Evolutionary conservation across 2,888 invertebrate species (phyloP).

Genomic region (Zeuzera pyrina): DNA sequence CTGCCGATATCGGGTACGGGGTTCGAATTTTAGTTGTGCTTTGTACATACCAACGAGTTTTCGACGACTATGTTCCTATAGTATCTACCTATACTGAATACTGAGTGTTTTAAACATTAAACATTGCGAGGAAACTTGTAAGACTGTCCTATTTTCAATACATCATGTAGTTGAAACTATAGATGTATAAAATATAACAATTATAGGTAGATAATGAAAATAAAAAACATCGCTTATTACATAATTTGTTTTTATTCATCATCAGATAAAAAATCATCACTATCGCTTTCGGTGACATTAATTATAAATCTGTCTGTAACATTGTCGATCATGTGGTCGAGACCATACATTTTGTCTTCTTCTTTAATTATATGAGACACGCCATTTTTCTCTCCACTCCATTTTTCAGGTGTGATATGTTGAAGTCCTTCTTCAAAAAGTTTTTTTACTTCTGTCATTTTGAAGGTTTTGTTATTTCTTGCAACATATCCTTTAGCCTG

Average conservation of each 20-base stretch:
- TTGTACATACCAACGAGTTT: constrained; percentile 14
- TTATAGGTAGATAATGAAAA: constrained; percentile 12
- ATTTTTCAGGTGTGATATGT: constrained; percentile 12
- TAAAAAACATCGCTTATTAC: constrained; percentile 13
- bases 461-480: constrained; percentile 6
- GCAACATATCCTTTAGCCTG: constrained; percentile 8
- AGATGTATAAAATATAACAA: constrained; percentile 11
- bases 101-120: too few relatives aligned
- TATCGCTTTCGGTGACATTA: constrained; percentile 11
- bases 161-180: constrained; percentile 13
- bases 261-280: constrained; percentile 12
- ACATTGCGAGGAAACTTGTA: constrained; percentile 11
- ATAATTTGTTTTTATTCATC: constrained; percentile 14
- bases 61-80: constrained; percentile 13
- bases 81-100: too few relatives aligned
- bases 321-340: constrained; percentile 10
- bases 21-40: constrained; percentile 12
- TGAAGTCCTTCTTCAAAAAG: constrained; percentile 10
- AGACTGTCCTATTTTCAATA: constrained; percentile 13
- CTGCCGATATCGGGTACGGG: constrained; percentile 10
- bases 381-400: constrained; percentile 11
- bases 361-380: constrained; percentile 15
- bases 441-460: constrained; percentile 10
- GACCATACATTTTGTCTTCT: constrained; percentile 13
- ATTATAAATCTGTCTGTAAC: constrained; percentile 11